phyloP scores from a whole-genome alignment of 1,140 invertebrate species.

The Drosophila auraria region DNA sequence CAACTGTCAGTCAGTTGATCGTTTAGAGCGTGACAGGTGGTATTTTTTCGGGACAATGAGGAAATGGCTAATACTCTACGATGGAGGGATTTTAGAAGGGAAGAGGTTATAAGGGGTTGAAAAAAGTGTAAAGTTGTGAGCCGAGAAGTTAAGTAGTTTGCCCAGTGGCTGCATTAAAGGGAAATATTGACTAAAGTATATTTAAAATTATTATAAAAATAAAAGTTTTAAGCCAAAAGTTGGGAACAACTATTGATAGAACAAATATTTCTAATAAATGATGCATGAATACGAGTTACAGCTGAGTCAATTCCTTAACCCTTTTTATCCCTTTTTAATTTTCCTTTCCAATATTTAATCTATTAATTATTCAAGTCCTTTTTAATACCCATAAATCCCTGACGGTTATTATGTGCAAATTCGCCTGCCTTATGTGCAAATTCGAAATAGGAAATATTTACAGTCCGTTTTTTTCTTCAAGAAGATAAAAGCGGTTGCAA shows the following conservation, averaged over 20 bases:
- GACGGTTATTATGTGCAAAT: neutral
- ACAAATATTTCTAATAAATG: no score
- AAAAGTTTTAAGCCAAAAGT: no score
- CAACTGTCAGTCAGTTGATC: slow-evolving; percentile 54
- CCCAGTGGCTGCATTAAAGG: no score
- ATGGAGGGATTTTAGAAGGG: neutral
- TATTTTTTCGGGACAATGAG: neutral
- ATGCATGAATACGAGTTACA: neutral
- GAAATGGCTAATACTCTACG: slow-evolving; percentile 15
- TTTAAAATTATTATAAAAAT: no score
- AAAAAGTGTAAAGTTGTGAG: no score
- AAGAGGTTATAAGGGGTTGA: no score
- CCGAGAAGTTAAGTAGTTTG: neutral
- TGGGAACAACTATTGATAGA: no score
- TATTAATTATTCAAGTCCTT: neutral
- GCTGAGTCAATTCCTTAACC: neutral
- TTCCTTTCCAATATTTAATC: neutral
- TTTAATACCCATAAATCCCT: neutral
- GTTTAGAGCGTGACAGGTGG: slow-evolving; percentile 39
- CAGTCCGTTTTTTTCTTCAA: neutral
- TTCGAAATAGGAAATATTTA: neutral
- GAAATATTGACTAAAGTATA: no score
- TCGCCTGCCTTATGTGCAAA: no score
- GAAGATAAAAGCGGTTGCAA: neutral
- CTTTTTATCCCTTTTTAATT: neutral